Base-by-base conservation (phyloP, 1,140 invertebrate species). In the Drosophila pectinifera region DNA sequence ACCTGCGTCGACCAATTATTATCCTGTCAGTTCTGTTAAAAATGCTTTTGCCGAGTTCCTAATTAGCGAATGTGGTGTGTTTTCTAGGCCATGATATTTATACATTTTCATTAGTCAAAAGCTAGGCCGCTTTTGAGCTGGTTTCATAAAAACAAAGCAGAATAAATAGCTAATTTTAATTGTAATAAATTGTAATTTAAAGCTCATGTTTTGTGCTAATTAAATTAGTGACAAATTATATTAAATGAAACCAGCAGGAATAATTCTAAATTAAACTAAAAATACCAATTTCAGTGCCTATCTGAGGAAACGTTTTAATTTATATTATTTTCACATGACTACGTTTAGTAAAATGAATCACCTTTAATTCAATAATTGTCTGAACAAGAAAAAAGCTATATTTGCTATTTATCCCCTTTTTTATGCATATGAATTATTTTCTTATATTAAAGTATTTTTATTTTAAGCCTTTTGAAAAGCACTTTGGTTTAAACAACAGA, bases 1-100 rank as follows among this genome's bases (percentile, higher is more conserved):
- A 55, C 39, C 26, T 58, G 7, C 24, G 20, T 20, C 34, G 26
- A 38, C 55, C 70, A 54, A 28, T 34, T 46, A 46, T 20, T 36
- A 45, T 22, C 14, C 34, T 73, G 56, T 48, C 68, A 55, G 18
- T 42, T 38, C 18, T 11, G 18, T 26, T 41, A 39, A 7, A 49
- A 28, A 13, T 24, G 28, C 3, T 38, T 22, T 20, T 34, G 8
- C 22, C 14, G n/a, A 36, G 24, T 62, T 28, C 39, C 16, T 70
- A 70, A 58, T 72, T 72, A 58, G 28, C 26, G 14, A 36, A 36
- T 22, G 5, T 34, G 18, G 39, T 28, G 16, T 11, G 14, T 26
- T 38, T 56, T 6, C 39, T 57, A 1, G 16, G 8, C 11, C 8
- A 34, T 55, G 20, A 24, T 6, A 42, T 16, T 16, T 20, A 14